Evolutionary conservation across 2,797 vertebrate species (phyloP).

Genomic region (Silurus aristotelis): DNA sequence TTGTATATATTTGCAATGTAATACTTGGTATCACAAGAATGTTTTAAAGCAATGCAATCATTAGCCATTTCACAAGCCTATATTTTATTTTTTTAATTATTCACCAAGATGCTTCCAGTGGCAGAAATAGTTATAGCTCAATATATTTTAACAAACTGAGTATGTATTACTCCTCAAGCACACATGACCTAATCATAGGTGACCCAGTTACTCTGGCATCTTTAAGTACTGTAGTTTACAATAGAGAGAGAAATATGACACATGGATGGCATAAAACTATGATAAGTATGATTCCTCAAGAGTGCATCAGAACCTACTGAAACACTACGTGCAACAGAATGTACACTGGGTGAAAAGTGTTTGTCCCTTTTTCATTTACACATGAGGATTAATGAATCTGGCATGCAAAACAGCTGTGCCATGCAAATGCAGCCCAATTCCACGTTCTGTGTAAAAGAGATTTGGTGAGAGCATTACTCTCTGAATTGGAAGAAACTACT

Average conservation of each 20-base stretch:
- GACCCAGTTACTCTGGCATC: conserved; percentile 47
- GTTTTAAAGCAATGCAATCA: neutral
- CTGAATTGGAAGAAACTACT: conserved; percentile 24
- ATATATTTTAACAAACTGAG: neutral
- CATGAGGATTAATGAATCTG: conserved; percentile 28
- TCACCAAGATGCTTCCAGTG: neutral
- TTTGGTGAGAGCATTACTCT: conserved; percentile 35
- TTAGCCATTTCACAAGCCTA: neutral
- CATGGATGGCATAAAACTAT: conserved; percentile 31
- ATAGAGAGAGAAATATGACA: conserved; percentile 34
- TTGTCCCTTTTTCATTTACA: conserved; percentile 11
- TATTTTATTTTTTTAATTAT: neutral
- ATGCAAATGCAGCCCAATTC: conserved; percentile 36
- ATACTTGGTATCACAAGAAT: neutral
- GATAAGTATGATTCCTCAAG: conserved; percentile 27
- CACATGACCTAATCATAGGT: conserved; percentile 26
- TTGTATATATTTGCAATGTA: neutral
- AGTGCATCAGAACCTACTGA: neutral
- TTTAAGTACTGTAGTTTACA: conserved; percentile 39
- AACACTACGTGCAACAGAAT: neutral
- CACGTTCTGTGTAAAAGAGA: conserved; percentile 34
- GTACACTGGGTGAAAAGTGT: neutral
- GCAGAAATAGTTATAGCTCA: neutral
- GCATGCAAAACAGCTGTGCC: conserved; percentile 44
- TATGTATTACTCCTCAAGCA: conserved; percentile 4